phyloP scores from a whole-genome alignment of 1,140 invertebrate species.

The Lamellibrachia luymesi region DNA sequence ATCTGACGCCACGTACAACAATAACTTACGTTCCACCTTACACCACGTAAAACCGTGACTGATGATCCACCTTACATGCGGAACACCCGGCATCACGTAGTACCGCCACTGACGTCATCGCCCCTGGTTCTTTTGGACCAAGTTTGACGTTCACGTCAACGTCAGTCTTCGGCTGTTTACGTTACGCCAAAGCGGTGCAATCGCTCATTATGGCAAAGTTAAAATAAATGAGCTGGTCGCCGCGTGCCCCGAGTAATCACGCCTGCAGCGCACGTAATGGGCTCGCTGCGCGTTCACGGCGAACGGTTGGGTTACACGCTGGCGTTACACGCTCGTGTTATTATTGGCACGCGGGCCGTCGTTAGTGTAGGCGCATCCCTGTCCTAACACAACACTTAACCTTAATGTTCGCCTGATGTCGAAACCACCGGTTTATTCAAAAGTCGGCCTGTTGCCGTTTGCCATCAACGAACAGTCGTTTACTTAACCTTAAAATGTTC shows the following conservation, averaged over 20 bases:
- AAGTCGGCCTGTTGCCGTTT: not conserved
- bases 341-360: not conserved
- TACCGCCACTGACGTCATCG: no score
- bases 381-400: not conserved
- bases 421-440: not conserved
- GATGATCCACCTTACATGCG: not conserved
- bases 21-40: not conserved
- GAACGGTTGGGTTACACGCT: not conserved
- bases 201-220: not conserved
- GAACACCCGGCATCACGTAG: not conserved
- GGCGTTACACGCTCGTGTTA: not conserved
- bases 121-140: no score
- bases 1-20: not conserved
- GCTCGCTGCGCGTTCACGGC: no score
- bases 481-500: not conserved
- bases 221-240: not conserved
- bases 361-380: not conserved
- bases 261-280: not conserved
- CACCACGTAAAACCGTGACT: not conserved
- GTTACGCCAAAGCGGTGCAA: not conserved
- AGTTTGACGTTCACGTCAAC: not conserved
- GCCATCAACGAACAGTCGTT: not conserved
- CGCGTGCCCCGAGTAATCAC: not conserved
- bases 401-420: not conserved
- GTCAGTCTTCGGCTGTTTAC: not conserved